phyloP scores from a whole-genome alignment of 2,888 invertebrate genomes.

The Drosophila algonquin region DNA sequence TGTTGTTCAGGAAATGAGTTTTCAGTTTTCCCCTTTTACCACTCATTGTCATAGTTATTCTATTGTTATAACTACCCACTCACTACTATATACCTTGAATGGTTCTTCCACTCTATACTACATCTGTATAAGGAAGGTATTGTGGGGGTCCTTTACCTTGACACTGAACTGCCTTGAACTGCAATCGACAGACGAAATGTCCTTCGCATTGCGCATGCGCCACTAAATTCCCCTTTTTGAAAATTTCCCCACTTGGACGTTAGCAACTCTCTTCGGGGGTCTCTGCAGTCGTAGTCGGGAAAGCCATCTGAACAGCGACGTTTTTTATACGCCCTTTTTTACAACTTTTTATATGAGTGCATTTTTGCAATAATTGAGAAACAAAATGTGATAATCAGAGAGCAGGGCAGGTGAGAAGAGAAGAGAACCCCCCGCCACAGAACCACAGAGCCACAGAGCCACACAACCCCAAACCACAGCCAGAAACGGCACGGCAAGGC shows the following conservation, averaged over 20 bases:
- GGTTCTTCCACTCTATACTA: constrained; percentile 1
- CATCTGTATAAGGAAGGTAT: not conserved
- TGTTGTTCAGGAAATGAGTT: not conserved
- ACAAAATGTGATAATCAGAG: constrained; percentile 63
- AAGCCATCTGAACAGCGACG: constrained; percentile 33
- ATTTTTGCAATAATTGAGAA: constrained; percentile 47
- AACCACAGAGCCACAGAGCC: constrained; percentile 14
- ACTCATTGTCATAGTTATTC: not conserved
- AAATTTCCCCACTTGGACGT: constrained; percentile 49
- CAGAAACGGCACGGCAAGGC: not conserved
- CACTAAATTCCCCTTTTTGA: not conserved
- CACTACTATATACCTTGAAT: too few relatives aligned
- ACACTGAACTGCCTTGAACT: constrained; percentile 65
- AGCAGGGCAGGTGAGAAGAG: constrained; percentile 56
- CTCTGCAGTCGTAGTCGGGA: constrained; percentile 42
- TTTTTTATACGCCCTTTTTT: constrained; percentile 13
- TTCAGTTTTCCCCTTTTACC: too few relatives aligned
- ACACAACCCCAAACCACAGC: constrained; percentile 16
- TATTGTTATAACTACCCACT: not conserved
- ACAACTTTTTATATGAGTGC: constrained; percentile 31
- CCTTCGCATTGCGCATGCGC: constrained; percentile 53
- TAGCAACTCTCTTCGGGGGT: not conserved
- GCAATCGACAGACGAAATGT: constrained; percentile 17
- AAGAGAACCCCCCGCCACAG: not conserved
- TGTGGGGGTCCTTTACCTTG: constrained; percentile 60